Evolutionary conservation across 2,113 vertebrate genomes (phyloP).

Genomic region (Microtus oregoni): DNA sequence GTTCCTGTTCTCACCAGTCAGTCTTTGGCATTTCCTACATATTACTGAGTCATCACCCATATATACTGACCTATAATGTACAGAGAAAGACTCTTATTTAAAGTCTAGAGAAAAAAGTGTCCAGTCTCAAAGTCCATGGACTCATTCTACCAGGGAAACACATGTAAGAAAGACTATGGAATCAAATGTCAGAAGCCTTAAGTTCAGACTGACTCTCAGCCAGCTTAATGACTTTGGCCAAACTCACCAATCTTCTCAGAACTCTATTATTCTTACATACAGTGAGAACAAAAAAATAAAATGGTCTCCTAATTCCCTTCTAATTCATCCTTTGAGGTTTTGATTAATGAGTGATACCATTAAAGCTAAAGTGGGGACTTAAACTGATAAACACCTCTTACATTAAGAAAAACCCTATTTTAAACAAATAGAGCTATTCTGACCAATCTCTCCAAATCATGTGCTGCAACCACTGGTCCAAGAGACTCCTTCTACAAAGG

Average conservation of each 20-base stretch:
- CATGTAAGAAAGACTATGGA: neutral
- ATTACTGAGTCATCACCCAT: neutral
- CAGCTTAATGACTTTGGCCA: slow-evolving; percentile 19
- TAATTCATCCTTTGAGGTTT: slow-evolving; percentile 27
- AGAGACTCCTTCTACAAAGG: neutral
- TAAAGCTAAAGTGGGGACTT: slow-evolving; percentile 18
- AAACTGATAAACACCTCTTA: neutral
- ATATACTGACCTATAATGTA: slow-evolving; percentile 10
- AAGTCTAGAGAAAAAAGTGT: slow-evolving; percentile 1
- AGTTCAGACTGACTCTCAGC: neutral
- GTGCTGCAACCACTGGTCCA: neutral
- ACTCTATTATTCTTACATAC: slow-evolving; percentile 8
- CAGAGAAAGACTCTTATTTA: slow-evolving; percentile 21
- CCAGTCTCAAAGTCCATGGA: slow-evolving; percentile 34
- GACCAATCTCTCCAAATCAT: neutral
- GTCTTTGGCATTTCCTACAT: slow-evolving; percentile 48
- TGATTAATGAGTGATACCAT: slow-evolving; percentile 6
- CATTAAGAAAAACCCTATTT: slow-evolving; percentile 3
- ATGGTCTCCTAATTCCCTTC: neutral
- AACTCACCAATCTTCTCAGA: slow-evolving; percentile 21
- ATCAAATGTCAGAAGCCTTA: slow-evolving; percentile 7
- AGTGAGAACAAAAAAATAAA: neutral
- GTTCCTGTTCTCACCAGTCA: slow-evolving; percentile 51
- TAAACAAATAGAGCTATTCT: slow-evolving; percentile 3
- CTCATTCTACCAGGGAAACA: neutral